Conservation (phyloP, 2,888 invertebrate species). For the Mylabris sibirica region DNA sequence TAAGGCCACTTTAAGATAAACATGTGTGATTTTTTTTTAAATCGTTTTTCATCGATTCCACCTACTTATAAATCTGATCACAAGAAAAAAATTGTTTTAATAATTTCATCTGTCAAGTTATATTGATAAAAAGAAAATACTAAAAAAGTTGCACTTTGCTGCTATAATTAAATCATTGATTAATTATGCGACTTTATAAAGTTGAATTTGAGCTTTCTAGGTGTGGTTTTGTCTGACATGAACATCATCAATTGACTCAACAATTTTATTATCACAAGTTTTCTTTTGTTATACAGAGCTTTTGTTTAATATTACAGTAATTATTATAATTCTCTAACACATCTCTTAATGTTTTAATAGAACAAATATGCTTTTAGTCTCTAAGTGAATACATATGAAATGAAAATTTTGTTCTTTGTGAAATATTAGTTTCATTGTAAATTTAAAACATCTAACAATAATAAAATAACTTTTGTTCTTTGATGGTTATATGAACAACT, state of each 20-base stretch:
- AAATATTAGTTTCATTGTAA: constrained; percentile 15
- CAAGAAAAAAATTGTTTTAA: background rate
- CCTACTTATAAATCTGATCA: background rate
- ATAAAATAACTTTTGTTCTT: constrained; percentile 17
- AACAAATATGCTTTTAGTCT: constrained; percentile 7
- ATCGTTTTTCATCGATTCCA: background rate
- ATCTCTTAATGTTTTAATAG: constrained; percentile 15
- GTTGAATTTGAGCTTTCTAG: constrained; percentile 14
- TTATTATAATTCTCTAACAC: constrained; percentile 4
- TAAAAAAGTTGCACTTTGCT: constrained; percentile 7
- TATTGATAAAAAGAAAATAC: background rate
- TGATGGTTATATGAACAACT: background rate
- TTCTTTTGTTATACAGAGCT: background rate
- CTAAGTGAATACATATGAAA: constrained; percentile 16
- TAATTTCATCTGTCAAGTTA: background rate
- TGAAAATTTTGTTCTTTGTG: constrained; percentile 24
- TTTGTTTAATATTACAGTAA: background rate
- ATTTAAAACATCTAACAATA: constrained; percentile 9
- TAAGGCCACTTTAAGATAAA: background rate
- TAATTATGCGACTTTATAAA: constrained; percentile 11
- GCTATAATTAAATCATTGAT: constrained; percentile 9
- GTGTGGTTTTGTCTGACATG: constrained; percentile 6
- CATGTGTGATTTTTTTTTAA: background rate
- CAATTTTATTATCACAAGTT: constrained; percentile 9
- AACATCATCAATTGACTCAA: constrained; percentile 10